Evolutionary conservation across 2,113 vertebrate genomes (phyloP), one percentile per base, ranked within the genome.

Genomic region (Anas platyrhynchos): DNA sequence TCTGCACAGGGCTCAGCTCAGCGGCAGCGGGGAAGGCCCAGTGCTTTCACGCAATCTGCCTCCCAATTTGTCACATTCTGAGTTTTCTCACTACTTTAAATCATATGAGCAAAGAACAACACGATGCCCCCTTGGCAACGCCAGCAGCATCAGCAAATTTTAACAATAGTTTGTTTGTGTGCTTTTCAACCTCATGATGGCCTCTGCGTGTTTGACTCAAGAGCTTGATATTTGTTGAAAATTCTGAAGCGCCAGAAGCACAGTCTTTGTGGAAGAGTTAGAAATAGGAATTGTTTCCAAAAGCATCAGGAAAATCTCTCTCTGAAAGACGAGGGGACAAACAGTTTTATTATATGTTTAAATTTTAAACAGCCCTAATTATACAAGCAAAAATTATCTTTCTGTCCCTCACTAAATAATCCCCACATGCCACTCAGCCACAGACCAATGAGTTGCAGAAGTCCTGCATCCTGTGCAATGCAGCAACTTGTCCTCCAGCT

Each of bases 81-180:
- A 76, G 41, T 81, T 76, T 93, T 91, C 84, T 92, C 84, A 88
- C 94, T 95, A 68, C 92, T 94, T 91, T 91, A 93, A 94, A 94
- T 92, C 76, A 88, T 61, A 95, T 31, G 69, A 93, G 76, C 69
- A 93, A 95, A 91, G 81, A 80, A 86, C 34, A 86, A 66, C 5
- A 63, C 95, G 94, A 92, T 92, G 75, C 48, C 55, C 76, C 80
- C 83, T 74, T 76, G 79, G 86, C 80, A 87, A 48, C 22, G 88
- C 93, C 95, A 91, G 91, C 74, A 94, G 86, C 95, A 92, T 93
- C 93, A 93, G 96, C 86, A 93, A 55, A 93, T 86, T 94, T 92
- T 93, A 91, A 96, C 96, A 97, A 85, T 75, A 85, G 83, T 93
- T 95, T 93, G 88, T 91, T 93, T 97, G 89, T 97, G 67, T 66